Conservation (phyloP, 2,888 invertebrate genomes). For the Diplolepis rosae region DNA sequence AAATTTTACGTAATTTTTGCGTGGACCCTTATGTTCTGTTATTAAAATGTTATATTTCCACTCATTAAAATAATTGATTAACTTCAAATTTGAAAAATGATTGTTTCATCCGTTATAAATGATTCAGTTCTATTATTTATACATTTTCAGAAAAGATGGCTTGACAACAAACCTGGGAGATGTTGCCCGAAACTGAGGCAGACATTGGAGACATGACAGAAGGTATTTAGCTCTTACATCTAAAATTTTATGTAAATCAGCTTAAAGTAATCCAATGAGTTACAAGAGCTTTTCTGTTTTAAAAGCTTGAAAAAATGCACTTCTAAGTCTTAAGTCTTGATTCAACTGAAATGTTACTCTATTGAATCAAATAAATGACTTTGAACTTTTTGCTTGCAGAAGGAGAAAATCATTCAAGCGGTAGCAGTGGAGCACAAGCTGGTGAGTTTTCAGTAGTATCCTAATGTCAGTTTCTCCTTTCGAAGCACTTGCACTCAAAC, state of each 20-base stretch:
- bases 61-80: too few species aligned
- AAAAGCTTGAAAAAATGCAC: slow-evolving; percentile 17
- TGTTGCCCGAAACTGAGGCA: slow-evolving; percentile 66
- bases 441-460: slow-evolving; percentile 58
- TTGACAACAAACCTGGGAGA: slow-evolving; percentile 56
- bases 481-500: slow-evolving; percentile 43
- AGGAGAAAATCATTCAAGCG: slow-evolving; percentile 64
- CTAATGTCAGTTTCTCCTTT: slow-evolving; percentile 22
- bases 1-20: too few species aligned
- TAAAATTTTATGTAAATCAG: slow-evolving; percentile 19
- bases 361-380: slow-evolving; percentile 22
- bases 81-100: too few species aligned
- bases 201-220: slow-evolving; percentile 66
- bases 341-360: slow-evolving; percentile 30
- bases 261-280: slow-evolving; percentile 27
- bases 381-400: slow-evolving; percentile 52
- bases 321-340: slow-evolving; percentile 11
- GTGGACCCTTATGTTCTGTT: too few species aligned
- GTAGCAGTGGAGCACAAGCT: slow-evolving; percentile 61
- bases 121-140: too few species aligned
- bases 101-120: too few species aligned
- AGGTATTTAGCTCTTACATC: slow-evolving; percentile 58
- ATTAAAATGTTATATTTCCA: too few species aligned
- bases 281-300: slow-evolving; percentile 14
- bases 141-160: slow-evolving; percentile 53